Base-by-base conservation (phyloP, 2,797 vertebrate genomes). In the Acanthopagrus latus region DNA sequence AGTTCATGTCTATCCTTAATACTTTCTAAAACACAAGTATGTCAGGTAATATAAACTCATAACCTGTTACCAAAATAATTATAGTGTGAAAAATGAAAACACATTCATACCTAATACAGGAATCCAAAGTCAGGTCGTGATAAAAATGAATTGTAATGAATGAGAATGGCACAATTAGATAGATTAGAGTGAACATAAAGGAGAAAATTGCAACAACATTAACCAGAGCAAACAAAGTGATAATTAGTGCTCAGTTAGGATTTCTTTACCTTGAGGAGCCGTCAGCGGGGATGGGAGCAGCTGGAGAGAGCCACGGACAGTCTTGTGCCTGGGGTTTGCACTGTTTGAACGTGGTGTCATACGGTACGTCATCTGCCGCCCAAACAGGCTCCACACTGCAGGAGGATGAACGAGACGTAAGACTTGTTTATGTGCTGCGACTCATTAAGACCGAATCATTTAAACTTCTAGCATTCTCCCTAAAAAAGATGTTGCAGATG, bases 321-420 rank as follows among this genome's bases (percentile, higher is more conserved):
- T 70, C 73, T 9, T 81, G 86, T 1, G 43, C 67, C 75, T 95
- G 96, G 63, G 96, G 83, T 88, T 96, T 95, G 86, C 95, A 96
- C 78, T 93, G 95, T 87, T 96, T 95, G 64, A 94, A 94, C 27
- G 90, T 93, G 89, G 91, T 13, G 92, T 93, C 60, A 71, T 80
- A 71, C 14, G 88, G 74, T 68, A 90, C 87, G 48, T 96, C 93
- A 88, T 97, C 97, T 71, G 80, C 87, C 83, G 94, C 74, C 91
- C 95, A 94, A 69, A 91, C 68, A 58, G 96, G 88, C 83, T 96
- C 96, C 88, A 92, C 86, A 89, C 97, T 99, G 92, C 90, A 96
- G 50, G 52, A 78, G 47, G 41, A 74, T 1, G 11, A 48, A 60
- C 54, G 52, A 23, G 60, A 59, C 20, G 27, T 7, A 33, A 33